A percentile compares a stretch with the other conserved stretches of the same genome.
These are phyloP conservation scores for Ectemnius lituratus DNA, from an alignment of 2,888 invertebrate genomes.

Conservation along the genomic window DNA sequence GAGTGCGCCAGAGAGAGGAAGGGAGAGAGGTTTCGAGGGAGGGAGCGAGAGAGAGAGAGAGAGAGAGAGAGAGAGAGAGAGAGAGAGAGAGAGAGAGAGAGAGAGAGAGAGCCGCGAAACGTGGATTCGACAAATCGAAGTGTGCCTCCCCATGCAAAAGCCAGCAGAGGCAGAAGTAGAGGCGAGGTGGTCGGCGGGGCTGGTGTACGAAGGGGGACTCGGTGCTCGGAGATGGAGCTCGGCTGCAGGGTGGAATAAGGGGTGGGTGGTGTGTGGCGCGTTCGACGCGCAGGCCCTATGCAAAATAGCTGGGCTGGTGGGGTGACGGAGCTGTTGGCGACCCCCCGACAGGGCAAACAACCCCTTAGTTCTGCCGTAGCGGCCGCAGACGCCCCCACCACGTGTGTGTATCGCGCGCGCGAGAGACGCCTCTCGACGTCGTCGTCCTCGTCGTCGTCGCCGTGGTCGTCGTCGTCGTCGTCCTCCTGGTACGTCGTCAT, in stretches of 20 bases:
- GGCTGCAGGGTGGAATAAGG: conserved; percentile 53
- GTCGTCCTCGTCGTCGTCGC: conserved; percentile 54
- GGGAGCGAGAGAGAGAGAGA: neutral
- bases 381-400: conserved; percentile 77
- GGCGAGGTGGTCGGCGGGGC: conserved; percentile 17
- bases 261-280: conserved; percentile 59
- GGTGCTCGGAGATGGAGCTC: conserved; percentile 46
- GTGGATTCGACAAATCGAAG: conserved; percentile 75
- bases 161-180: conserved; percentile 15
- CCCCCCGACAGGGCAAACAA: conserved; percentile 75
- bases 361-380: conserved; percentile 77
- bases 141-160: conserved; percentile 52
- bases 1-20: neutral
- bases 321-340: conserved; percentile 65
- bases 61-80: conserved; percentile 43
- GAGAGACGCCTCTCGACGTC: conserved; percentile 66
- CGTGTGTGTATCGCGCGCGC: conserved; percentile 69
- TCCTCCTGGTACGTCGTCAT: conserved; percentile 47
- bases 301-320: conserved; percentile 71
- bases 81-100: conserved; percentile 3
- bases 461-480: conserved; percentile 39
- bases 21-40: too few species aligned
- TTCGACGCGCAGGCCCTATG: conserved; percentile 76
- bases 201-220: conserved; percentile 23
- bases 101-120: conserved; percentile 63